Evolutionary conservation across 64 coral and sea anemone genomes (phyloP), one percentile per base, ranked within the genome.

Genomic region (Anthopleura sola): DNA sequence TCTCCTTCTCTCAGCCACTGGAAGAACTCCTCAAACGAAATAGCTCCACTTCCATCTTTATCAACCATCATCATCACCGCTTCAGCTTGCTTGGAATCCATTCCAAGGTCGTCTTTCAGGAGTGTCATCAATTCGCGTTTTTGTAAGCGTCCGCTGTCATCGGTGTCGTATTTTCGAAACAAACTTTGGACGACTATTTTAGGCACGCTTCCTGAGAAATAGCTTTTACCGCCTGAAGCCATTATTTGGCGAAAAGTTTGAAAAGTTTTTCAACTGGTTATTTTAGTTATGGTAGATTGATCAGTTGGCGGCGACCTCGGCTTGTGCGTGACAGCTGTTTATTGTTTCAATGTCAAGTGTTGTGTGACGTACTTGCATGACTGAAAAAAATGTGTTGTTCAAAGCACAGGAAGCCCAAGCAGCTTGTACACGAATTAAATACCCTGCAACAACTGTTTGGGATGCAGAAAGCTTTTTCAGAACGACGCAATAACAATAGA

Each of bases 101-200:
- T 39, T 53, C 94, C 90, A 29, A 96, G 32, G 78, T 96, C 94
- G 32, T 55, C 78, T 66, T 66, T 79, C 3, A 96, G 68, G 18
- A 96, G 49, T 3, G 0, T 29, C 80, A 86, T 60, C 10, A 85
- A 68, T 87, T 96, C 94, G 6, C 5, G 53, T 54, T 92, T 92
- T 44, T 88, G 87, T 10, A 96, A 83, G 18, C 78, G 82, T 13
- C 90, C 90, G 37, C 87, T 96, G 3, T 20, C 44, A 51, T 96
- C 94, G 7, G 36, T 68, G 75, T 96, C 94, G 60, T 96, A 96
- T 86, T 96, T 96, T 44, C n/a, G 46, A 49, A 96, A 92, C 21
- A 96, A 71, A 83, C 94, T 96, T 68, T 90, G 86, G 17, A 79
- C 44, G 0, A 79, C 76, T 26, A 79, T 48, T 48, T 44, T 26